Percentiles rank a stretch among this genome's conserved stretches.
Conservation (phyloP, 2,888 invertebrate genomes). For the Diaprepes abbreviatus region DNA sequence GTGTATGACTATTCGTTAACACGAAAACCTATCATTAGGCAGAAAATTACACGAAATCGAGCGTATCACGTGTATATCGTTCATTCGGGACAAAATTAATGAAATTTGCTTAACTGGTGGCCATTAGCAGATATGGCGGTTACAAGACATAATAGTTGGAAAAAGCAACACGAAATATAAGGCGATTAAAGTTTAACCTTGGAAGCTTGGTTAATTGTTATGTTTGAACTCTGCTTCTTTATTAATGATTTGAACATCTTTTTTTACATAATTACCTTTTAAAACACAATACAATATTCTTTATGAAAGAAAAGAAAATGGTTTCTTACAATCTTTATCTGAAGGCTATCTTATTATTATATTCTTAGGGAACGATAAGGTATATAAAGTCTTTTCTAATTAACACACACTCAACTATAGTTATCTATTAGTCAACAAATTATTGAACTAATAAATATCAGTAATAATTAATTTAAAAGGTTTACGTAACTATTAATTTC, state of each 20-base stretch:
- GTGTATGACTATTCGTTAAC: constrained; percentile 47
- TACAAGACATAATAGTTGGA: constrained; percentile 33
- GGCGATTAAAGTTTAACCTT: neutral
- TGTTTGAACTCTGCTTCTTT: neutral
- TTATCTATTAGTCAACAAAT: too few relatives aligned
- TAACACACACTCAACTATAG: too few relatives aligned
- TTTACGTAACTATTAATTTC: too few relatives aligned
- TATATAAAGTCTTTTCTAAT: too few relatives aligned
- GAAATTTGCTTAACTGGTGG: constrained; percentile 47
- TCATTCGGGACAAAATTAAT: constrained; percentile 49
- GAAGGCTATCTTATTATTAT: too few relatives aligned
- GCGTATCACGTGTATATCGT: constrained; percentile 49
- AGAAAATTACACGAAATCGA: constrained; percentile 49
- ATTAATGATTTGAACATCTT: neutral
- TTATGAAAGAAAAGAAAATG: too few relatives aligned
- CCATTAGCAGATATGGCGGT: constrained; percentile 40
- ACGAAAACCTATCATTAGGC: constrained; percentile 50
- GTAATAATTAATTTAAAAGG: too few relatives aligned
- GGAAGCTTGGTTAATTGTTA: neutral
- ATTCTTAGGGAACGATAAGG: too few relatives aligned
- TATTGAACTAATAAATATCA: too few relatives aligned
- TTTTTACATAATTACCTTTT: neutral
- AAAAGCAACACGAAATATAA: constrained; percentile 29
- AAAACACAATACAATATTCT: too few relatives aligned
- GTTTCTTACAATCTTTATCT: too few relatives aligned